Base-by-base conservation (phyloP, 2,113 vertebrate genomes). In the Lophochroa leadbeateri region DNA sequence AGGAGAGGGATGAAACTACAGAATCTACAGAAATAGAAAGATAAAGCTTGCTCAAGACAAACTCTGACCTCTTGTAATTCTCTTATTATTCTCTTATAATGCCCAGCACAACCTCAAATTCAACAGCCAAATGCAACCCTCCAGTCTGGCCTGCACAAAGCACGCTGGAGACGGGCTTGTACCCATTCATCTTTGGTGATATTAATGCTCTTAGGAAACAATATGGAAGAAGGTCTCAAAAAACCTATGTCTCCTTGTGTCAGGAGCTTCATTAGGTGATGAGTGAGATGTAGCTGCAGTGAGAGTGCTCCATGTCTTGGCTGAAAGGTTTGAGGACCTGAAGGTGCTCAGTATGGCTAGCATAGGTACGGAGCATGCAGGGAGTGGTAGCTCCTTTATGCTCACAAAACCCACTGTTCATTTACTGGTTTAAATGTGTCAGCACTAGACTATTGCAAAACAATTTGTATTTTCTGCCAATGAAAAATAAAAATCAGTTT, bases 281-380 rank as follows among this genome's bases (percentile, higher is more conserved):
- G 25, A 17, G 28, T 10, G 35, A 31, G 24, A 15, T 19, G 46
- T 7, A 60, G 63, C 28, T 31, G 35, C 17, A 10, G 39, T 7
- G 39, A 46, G n/a, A 13, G 18, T 1, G 3, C 55, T 24, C 28
- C 16, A 11, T 1, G 4, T 14, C 52, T 58, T 15, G 19, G 21
- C 60, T 24, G 43, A 41, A 81, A 35, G 17, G 25, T 35, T 6
- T 3, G 18, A 46, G 39, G 27, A 24, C 7, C 31, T 5, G 37
- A 25, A 35, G 55, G 20, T 29, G 39, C 11, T 17, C 6, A 5
- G 28, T 16, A 37, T 1, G 23, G 57, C 11, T 13, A 28, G 8
- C 10, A 9, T 3, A 25, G 60, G 44, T 11, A 28, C 1, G 2
- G 69, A 50, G 44, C 50, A 18, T 6, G 1, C 3, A 2, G 50